A percentile compares a stretch with the other conserved stretches of the same genome.
Evolutionary conservation across 2,888 invertebrate species (phyloP).

Genomic region (Vesta saturnalis): DNA sequence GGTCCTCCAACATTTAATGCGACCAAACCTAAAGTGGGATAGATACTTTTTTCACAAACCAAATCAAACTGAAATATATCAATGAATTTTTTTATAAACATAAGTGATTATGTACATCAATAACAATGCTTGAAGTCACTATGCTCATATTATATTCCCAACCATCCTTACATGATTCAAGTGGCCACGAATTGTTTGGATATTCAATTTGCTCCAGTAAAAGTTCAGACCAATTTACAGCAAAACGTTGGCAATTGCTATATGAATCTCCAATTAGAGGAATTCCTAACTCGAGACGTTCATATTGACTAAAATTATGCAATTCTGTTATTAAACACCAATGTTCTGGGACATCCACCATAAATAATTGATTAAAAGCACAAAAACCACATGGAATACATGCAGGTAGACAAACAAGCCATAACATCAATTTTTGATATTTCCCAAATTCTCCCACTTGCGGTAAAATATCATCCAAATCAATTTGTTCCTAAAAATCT

Average conservation of each 20-base stretch:
- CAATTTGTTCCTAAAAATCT: slow-evolving; percentile 67
- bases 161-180: slow-evolving; percentile 77
- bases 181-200: slow-evolving; percentile 69
- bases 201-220: slow-evolving; percentile 27
- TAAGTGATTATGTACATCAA: slow-evolving; percentile 71
- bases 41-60: slow-evolving; percentile 87
- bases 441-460: slow-evolving; percentile 90
- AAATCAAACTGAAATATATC: slow-evolving; percentile 85
- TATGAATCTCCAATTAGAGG: slow-evolving; percentile 66
- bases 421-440: slow-evolving; percentile 86
- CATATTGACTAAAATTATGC: slow-evolving; percentile 65
- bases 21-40: slow-evolving; percentile 87
- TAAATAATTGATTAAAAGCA: slow-evolving; percentile 93
- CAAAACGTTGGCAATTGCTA: slow-evolving; percentile 78
- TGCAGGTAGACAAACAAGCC: slow-evolving; percentile 88
- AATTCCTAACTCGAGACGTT: slow-evolving; percentile 73
- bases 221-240: slow-evolving; percentile 74
- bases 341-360: slow-evolving; percentile 87
- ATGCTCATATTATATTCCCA: slow-evolving; percentile 81
- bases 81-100: neutral
- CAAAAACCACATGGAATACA: slow-evolving; percentile 92
- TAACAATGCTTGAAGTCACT: slow-evolving; percentile 82
- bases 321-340: slow-evolving; percentile 85
- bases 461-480: slow-evolving; percentile 86
- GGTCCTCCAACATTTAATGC: slow-evolving; percentile 90